These are phyloP conservation scores for Luidia sarsii DNA, from an alignment of 53 echinoderm and acorn worm species.

Conservation along the genomic window DNA sequence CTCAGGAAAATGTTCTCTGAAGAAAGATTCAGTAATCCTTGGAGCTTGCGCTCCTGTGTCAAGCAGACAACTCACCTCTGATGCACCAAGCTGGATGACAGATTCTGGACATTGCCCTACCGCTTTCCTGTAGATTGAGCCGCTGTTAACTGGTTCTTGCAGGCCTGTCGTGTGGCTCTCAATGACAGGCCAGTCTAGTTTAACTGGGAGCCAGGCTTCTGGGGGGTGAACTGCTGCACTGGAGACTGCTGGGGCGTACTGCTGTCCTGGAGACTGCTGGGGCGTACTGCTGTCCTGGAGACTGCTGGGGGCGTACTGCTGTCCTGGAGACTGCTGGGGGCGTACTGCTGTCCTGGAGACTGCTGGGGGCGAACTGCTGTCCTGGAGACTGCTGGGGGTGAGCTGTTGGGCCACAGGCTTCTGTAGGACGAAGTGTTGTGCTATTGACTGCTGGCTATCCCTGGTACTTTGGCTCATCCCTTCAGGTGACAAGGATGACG, in stretches of 20 bases:
- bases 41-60: too few relatives aligned
- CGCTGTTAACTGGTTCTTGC: conserved; percentile 1
- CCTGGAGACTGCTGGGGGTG: too few relatives aligned
- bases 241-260: conserved; percentile 6
- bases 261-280: conserved; percentile 12
- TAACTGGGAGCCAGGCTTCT: conserved; percentile 31
- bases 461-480: not conserved
- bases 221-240: conserved; percentile 14
- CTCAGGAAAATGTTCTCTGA: too few relatives aligned
- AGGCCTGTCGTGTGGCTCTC: conserved; percentile 61
- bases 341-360: too few relatives aligned
- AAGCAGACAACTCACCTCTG: conserved; percentile 45
- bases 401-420: too few relatives aligned
- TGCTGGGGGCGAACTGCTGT: too few relatives aligned
- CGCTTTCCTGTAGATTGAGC: conserved; percentile 59
- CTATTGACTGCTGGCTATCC: conserved; percentile 29
- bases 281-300: conserved; percentile 14
- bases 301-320: conserved; percentile 17
- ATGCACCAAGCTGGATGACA: conserved; percentile 30
- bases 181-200: too few relatives aligned
- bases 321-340: too few relatives aligned
- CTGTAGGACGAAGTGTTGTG: not conserved
- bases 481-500: conserved; percentile 20
- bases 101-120: too few relatives aligned
- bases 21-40: too few relatives aligned